Evolutionary conservation across 2,797 vertebrate species (phyloP), one percentile per base, ranked within the genome.

Genomic region (Choloepus didactylus): DNA sequence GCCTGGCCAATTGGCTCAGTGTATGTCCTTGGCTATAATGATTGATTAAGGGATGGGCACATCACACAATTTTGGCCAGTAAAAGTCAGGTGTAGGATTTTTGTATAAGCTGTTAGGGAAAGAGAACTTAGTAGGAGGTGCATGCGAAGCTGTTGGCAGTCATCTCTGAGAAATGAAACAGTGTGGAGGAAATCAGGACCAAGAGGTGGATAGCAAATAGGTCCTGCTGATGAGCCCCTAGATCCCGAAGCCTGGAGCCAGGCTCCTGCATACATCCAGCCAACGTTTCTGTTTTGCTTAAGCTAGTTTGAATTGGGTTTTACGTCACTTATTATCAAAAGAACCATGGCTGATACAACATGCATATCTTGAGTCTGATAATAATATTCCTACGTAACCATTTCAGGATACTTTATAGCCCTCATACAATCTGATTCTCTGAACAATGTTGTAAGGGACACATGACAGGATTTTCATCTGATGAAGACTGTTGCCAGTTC

Each of bases 281-380:
- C 51, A 54, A n/a, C 44, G n/a, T 76, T 79, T 83, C 51, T 44
- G 60, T 93, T 80, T 80, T 67, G 23, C 35, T 49, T 67, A 49
- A 49, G 27, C 19, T 86, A 27, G 11, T 77, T 86, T 49, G 8
- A 70, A 35, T 85, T 44, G 66, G 9, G 25, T 27, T 95, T 91
- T 67, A 35, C 35, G n/a, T 96, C 29, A 31, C 29, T 67, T 59
- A 41, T 81, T 89, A 75, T 44, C 38, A 35, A 41, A 90, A 94
- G 25, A 83, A 27, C 38, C 35, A 0, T 44, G 90, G 41, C 19
- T 16, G 72, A 79, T 5, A 77, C 38, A 70, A 11, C 69, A 66
- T 46, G 60, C 10, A 72, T 79, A 90, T 93, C 62, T 84, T 87
- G 62, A 59, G 82, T 19, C 25, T 73, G 85, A 51, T 92, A 72